Evolutionary conservation across 2,888 invertebrate genomes (phyloP), one percentile per base, ranked within the genome.

Genomic region (Scaptomyza cyrtandrae): DNA sequence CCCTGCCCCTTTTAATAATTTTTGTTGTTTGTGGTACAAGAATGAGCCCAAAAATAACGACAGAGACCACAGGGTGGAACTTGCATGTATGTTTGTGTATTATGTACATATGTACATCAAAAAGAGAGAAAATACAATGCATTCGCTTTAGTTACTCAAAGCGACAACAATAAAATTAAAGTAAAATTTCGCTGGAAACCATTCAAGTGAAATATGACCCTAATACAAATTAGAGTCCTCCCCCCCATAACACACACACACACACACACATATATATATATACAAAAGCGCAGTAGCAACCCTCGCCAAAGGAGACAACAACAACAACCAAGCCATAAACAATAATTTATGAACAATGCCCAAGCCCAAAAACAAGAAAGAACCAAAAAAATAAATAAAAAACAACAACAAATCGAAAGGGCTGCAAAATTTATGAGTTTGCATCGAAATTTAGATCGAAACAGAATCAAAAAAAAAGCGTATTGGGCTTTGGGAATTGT

Each of bases 161-260:
- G 71, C 66, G 71, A 76, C 62, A 64, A 84, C 77, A 89, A 89
- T 88, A 88, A 85, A 86, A 85, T 80, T 80, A 78, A 86, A 84
- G 86, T 84, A 88, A 86, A 88, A 87, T 87, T 90, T 89, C 87
- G 77, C 75, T 88, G 81, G 90, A 91, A 90, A 84, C 90, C 90
- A 84, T 89, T 87, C 86, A 90, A 90, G 83, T 90, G 90, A 91
- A 90, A 91, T 90, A 90, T 89, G 90, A 90, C 89, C 88, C 89
- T 88, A 90, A 90, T 89, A 90, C 83, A 90, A 81, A 80, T 80
- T 75, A 75, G 70, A 80, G 80, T 78, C 52, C 69, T 57, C 69
- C 50, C 62, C 57, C 53, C 45, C 14, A 46, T n/a, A 46, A 33
- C 27, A 0, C 6, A 6, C 14, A 31, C 35, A 44, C 46, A 48